Base-by-base conservation (phyloP, 2,797 vertebrate genomes). In the Neopelma chrysocephalum region DNA sequence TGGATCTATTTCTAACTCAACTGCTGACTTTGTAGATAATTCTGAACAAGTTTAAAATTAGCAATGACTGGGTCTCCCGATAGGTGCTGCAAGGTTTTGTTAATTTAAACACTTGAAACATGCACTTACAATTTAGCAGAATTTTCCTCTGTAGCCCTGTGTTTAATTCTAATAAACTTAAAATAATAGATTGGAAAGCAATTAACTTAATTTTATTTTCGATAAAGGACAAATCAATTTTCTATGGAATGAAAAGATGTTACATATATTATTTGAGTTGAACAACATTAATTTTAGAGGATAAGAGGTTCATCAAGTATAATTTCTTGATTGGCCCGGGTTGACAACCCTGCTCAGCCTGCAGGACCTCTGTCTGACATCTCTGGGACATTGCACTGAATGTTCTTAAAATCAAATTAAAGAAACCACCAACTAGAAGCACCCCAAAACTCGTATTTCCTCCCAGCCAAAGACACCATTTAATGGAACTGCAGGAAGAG, bases 1-100 rank as follows among this genome's bases (percentile, higher is more conserved):
- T 10, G 12, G 57, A n/a, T 68, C 87, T 61, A 21, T 60, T 79
- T 93, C 81, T 48, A 82, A 58, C 68, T 85, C 64, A 51, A 2
- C 42, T 71, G 45, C 51, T 87, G 53, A 58, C 64, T 78, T 31
- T 0, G 6, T 18, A 68, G 53, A 42, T 76, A 42, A 54, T 87
- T 91, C 71, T 71, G 42, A 92, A 48, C 32, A 89, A 94, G 56
- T 71, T 85, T 83, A 87, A 93, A 72, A 87, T 76, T 22, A 72
- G 45, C 27, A 79, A 64, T 54, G 47, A 60, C 54, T 48, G 60
- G 13, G 25, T 92, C 36, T 81, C 72, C 73, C 11, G 13, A 56
- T 31, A 82, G 54, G 34, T 65, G 47, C 20, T 45, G 22, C 40
- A 75, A 89, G 66, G 25, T 66, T 89, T 71, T 89, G 48, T 42